Evolutionary conservation across 2,113 vertebrate genomes (phyloP).

Genomic region (Hippocampus comes): DNA sequence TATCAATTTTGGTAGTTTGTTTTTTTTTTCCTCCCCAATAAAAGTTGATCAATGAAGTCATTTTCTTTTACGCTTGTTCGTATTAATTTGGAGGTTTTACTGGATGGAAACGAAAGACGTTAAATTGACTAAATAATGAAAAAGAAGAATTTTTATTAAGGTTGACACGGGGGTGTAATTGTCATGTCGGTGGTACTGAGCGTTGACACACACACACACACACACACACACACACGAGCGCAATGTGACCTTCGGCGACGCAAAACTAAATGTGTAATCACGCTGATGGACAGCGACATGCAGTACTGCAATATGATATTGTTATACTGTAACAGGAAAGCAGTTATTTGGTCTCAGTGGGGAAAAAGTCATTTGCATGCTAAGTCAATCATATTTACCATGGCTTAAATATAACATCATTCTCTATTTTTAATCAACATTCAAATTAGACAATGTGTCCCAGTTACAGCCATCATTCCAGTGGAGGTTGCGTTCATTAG

Average conservation of each 20-base stretch:
- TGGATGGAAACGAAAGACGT: neutral
- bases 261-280: conserved; percentile 1
- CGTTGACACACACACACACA: neutral
- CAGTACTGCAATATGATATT: neutral
- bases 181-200: neutral
- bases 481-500: neutral
- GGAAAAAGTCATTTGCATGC: neutral
- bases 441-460: conserved; percentile 7
- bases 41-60: no score
- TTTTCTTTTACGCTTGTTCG: no score
- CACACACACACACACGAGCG: neutral
- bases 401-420: neutral
- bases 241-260: neutral
- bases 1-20: no score
- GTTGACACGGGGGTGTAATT: neutral
- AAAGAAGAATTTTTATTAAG: neutral
- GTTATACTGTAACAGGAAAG: neutral
- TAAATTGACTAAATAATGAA: neutral
- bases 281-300: conserved; percentile 6
- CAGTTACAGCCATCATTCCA: conserved; percentile 22
- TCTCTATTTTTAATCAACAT: neutral
- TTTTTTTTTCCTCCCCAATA: no score
- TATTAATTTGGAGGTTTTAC: no score
- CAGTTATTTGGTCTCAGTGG: neutral
- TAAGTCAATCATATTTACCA: neutral